Conservation (phyloP, 2,797 vertebrate genomes). For the Spinibarbus caldwelli region DNA sequence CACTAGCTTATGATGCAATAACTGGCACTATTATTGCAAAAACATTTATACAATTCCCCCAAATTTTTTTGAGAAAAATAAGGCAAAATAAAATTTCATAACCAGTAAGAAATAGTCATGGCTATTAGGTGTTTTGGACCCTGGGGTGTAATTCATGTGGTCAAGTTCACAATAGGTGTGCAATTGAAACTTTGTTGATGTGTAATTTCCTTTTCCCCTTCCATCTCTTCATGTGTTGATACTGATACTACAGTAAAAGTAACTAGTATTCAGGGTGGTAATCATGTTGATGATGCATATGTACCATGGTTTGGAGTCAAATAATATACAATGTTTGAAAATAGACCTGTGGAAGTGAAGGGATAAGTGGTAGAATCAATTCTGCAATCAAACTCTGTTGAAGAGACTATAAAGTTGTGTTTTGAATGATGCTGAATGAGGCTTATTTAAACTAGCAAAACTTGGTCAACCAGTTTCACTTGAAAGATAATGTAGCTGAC, state of each 20-base stretch:
- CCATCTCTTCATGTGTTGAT: neutral
- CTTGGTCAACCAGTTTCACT: no score
- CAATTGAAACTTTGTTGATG: neutral
- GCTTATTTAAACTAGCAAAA: no score
- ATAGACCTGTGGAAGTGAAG: neutral
- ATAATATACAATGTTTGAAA: neutral
- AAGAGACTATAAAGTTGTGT: no score
- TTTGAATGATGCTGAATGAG: no score
- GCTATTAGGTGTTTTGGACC: neutral
- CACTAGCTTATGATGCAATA: neutral
- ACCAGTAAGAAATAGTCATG: neutral
- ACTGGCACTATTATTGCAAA: neutral
- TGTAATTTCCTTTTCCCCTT: neutral
- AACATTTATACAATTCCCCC: neutral
- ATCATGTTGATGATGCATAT: neutral
- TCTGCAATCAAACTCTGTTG: no score
- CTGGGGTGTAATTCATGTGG: no score
- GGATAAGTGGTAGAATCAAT: neutral
- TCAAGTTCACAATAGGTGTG: neutral
- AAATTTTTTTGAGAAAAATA: neutral
- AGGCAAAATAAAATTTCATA: neutral
- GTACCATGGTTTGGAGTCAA: neutral
- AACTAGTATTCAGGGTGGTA: neutral
- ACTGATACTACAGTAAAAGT: neutral
- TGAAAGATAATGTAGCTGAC: neutral